phyloP scores from a whole-genome alignment of 2,797 vertebrate genomes.

The Enteromius thamalakanensis region DNA sequence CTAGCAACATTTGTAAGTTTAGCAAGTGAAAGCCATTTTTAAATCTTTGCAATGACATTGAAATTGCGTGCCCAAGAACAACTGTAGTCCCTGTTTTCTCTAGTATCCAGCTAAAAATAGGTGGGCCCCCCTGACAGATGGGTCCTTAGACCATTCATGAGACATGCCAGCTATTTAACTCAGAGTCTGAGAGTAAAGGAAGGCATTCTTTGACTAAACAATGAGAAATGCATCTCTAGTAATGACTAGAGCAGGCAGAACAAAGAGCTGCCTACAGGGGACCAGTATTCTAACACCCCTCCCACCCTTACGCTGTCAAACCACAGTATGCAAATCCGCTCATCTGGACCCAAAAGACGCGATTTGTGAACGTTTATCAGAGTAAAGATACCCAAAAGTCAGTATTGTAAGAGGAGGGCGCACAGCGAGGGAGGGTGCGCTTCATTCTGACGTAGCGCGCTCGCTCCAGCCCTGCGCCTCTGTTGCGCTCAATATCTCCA shows the following conservation, averaged over 20 bases:
- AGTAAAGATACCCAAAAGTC: neutral
- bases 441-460: constrained; percentile 41
- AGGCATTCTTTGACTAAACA: constrained; percentile 15
- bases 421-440: neutral
- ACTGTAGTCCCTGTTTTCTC: neutral
- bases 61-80: neutral
- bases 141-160: neutral
- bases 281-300: constrained; percentile 3
- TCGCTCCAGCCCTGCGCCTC: constrained; percentile 1
- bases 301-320: neutral
- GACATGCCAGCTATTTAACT: constrained; percentile 9
- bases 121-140: neutral
- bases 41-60: neutral
- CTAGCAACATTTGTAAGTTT: neutral
- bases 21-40: neutral
- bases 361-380: neutral
- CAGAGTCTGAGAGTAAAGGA: neutral
- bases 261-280: constrained; percentile 35
- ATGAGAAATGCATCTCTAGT: constrained; percentile 31
- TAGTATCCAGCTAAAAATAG: neutral
- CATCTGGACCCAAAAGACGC: neutral
- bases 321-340: neutral
- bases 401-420: neutral
- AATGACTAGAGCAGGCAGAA: constrained; percentile 12
- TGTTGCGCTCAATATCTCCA: neutral